Evolutionary conservation across 2,113 vertebrate species (phyloP).

Genomic region (Bos javanicus): DNA sequence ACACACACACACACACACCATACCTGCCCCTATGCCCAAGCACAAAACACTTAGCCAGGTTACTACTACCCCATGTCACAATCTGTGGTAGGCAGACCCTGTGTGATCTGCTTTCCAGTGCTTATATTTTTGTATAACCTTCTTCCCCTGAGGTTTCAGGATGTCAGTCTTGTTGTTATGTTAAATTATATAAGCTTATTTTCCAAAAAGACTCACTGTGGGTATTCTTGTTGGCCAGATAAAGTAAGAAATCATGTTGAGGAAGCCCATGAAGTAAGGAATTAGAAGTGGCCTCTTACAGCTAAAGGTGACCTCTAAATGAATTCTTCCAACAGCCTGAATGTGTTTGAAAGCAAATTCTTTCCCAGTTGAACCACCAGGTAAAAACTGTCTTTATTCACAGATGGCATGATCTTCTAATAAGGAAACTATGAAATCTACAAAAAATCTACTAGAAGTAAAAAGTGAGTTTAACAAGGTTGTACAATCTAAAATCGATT

Average conservation of each 20-base stretch:
- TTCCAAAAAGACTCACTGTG: background rate
- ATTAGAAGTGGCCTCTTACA: background rate
- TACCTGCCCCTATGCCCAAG: background rate
- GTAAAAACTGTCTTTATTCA: background rate
- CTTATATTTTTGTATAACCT: background rate
- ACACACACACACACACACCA: background rate
- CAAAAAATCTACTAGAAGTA: background rate
- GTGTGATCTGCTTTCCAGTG: background rate
- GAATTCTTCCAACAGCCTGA: background rate
- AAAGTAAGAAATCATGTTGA: background rate
- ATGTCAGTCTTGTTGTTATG: background rate
- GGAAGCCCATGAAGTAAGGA: background rate
- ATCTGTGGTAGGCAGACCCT: background rate
- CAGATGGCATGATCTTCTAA: background rate
- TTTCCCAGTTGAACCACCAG: background rate
- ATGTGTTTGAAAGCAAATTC: background rate
- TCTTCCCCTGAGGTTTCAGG: background rate
- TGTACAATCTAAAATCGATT: background rate
- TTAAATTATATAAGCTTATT: background rate
- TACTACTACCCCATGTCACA: background rate
- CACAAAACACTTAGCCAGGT: background rate
- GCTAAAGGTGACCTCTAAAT: background rate
- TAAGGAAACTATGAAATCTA: background rate
- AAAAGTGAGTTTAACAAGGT: background rate
- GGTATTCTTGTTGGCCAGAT: background rate